Evolutionary conservation across 2,888 invertebrate species (phyloP).

Genomic region (Sarcophaga variegata): DNA sequence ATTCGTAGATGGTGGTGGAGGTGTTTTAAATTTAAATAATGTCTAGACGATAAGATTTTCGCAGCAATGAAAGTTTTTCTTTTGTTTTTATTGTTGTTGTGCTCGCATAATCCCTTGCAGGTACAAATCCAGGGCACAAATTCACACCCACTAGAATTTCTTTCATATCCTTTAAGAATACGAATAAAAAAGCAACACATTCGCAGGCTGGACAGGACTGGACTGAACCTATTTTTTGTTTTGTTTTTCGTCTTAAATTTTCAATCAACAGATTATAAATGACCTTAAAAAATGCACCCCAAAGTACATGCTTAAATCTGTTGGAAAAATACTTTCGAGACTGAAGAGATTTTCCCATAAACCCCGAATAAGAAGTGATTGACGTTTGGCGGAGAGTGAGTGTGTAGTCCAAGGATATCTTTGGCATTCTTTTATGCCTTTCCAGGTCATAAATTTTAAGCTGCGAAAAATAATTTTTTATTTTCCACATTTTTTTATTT

Average conservation of each 20-base stretch:
- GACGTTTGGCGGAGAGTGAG: background rate
- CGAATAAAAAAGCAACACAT: background rate
- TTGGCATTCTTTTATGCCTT: background rate
- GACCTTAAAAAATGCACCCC: background rate
- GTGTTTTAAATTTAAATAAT: slow-evolving; percentile 36
- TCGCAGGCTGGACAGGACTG: background rate
- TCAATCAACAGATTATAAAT: background rate
- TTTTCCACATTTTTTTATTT: background rate
- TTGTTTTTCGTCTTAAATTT: too few relatives aligned
- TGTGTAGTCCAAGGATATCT: too few relatives aligned
- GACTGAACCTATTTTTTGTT: too few relatives aligned
- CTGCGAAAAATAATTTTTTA: background rate
- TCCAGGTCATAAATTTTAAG: slow-evolving; percentile 39
- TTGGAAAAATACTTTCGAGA: background rate
- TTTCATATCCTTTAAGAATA: background rate
- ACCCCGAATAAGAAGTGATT: background rate
- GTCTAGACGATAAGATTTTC: slow-evolving; percentile 45
- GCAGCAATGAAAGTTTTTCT: background rate
- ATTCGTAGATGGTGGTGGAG: background rate
- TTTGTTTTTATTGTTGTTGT: background rate
- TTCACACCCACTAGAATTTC: background rate
- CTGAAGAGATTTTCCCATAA: background rate
- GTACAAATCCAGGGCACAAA: slow-evolving; percentile 1
- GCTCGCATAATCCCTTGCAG: background rate
- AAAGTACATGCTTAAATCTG: slow-evolving; percentile 11